Evolutionary conservation across 1,140 invertebrate genomes (phyloP), one percentile per base, ranked within the genome.

Genomic region (Meloidogyne hapla): DNA sequence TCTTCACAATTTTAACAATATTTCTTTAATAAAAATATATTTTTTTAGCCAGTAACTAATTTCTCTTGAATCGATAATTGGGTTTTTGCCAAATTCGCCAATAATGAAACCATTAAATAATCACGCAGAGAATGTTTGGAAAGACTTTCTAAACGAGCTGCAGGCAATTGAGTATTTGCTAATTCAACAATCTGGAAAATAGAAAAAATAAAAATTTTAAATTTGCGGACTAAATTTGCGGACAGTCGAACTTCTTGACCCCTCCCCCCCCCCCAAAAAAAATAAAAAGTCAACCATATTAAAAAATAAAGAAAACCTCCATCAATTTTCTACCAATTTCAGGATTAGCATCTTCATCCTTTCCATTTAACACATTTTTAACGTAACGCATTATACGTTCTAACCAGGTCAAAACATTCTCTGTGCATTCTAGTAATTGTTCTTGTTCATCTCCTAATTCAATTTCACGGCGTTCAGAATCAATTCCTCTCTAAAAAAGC

Each of bases 101-200:
- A 72, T 68, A 86, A 85, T 6, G 85, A 85, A 74, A 86, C 79
- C 84, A 85, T 85, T 62, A 84, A 80, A 71, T 85, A 87, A 69
- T 85, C 84, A 40, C 84, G 76, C n/a, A 87, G 26, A 25, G 71
- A 81, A 69, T 81, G 83, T 72, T 85, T 86, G 33, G 87, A 75
- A 13, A 85, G 68, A 40, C 61, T 71, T 40, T 85, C 83, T 13
- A 87, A 63, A 40, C 87, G 87, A 2, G 87, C 79, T 21, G 83
- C 56, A 45, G 82, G 83, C 40, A 85, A 64, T 28, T 87, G 82
- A 62, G 83, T 87, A 18, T 81, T 73, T 0, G 85, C 84, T 12
- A 77, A 64, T 21, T 71, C 81, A 21, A 87, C 85, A 40, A 85
- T 81, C 18, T 86, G 33, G 15, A 42, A 69, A 67, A 56, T 56